phyloP scores from a whole-genome alignment of 2,888 invertebrate species.

The Melipona bicolor region DNA sequence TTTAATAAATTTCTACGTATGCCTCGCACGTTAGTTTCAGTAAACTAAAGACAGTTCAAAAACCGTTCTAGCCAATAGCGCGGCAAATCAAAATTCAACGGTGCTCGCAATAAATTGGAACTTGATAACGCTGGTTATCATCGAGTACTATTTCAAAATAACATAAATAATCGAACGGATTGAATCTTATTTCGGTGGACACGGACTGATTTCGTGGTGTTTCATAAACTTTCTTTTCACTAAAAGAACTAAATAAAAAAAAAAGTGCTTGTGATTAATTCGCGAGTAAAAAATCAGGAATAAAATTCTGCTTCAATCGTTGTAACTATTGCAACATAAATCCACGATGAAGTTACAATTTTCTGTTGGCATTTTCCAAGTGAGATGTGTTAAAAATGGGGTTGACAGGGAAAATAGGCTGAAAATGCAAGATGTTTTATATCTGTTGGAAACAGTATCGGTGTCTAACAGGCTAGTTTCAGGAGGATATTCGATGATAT shows the following conservation, averaged over 20 bases:
- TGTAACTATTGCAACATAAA: background rate
- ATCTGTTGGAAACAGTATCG: slow-evolving; percentile 2
- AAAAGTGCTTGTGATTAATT: background rate
- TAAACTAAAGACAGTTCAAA: background rate
- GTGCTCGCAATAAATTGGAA: slow-evolving; percentile 32
- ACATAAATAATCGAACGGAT: slow-evolving; percentile 1
- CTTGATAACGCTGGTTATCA: slow-evolving; percentile 27
- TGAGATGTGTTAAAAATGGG: background rate
- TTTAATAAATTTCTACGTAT: slow-evolving; percentile 40
- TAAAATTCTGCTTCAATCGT: background rate
- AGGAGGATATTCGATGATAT: slow-evolving; percentile 38
- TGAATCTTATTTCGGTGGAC: slow-evolving; percentile 17
- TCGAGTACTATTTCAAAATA: background rate
- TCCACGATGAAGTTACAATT: background rate
- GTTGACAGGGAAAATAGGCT: background rate
- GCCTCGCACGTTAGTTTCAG: slow-evolving; percentile 1
- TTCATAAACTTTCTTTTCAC: no score
- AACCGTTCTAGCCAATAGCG: slow-evolving; percentile 18
- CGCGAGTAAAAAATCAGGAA: no score
- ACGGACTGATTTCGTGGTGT: no score
- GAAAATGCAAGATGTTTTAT: background rate
- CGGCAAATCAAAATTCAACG: slow-evolving; percentile 31
- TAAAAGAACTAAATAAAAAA: background rate
- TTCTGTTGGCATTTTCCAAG: background rate
- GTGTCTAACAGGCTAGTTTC: slow-evolving; percentile 2